phyloP scores from a whole-genome alignment of 2,113 vertebrate species.

The Coreoperca whiteheadi region DNA sequence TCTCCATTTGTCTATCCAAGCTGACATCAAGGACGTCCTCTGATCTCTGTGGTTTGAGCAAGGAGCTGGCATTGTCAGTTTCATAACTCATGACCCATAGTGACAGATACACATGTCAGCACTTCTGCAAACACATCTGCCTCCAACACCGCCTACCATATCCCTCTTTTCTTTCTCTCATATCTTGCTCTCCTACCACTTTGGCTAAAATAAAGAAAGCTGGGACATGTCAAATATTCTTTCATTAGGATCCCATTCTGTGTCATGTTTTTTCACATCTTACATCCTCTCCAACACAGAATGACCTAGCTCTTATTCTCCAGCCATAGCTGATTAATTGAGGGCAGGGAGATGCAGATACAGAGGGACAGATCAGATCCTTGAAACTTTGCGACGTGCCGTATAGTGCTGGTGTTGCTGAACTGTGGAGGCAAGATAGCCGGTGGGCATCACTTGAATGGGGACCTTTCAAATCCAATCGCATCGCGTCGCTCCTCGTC shows the following conservation, averaged over 20 bases:
- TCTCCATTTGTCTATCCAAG: conserved; percentile 63
- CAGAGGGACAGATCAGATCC: conserved; percentile 66
- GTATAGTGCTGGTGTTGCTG: conserved; percentile 72
- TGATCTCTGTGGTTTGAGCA: conserved; percentile 53
- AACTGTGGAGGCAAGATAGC: conserved; percentile 81
- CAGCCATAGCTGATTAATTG: conserved; percentile 62
- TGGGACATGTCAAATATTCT: conserved; percentile 19
- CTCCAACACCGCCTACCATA: conserved; percentile 38
- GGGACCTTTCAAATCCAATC: conserved; percentile 87
- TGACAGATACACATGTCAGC: conserved; percentile 78
- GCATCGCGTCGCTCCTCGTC: conserved; percentile 67
- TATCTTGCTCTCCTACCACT: conserved; percentile 15
- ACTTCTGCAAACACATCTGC: conserved; percentile 67
- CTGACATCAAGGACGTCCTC: conserved; percentile 70
- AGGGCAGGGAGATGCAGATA: conserved; percentile 64
- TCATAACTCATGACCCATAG: conserved; percentile 60
- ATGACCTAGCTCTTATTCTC: conserved; percentile 47
- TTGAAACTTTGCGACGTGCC: conserved; percentile 61
- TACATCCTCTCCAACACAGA: conserved; percentile 6
- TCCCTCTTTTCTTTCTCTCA: conserved; percentile 29
- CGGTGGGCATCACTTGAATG: conserved; percentile 75
- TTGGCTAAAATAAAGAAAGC: conserved; percentile 9
- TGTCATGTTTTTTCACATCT: conserved; percentile 34
- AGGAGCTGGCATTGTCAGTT: conserved; percentile 64
- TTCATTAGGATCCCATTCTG: conserved; percentile 10